A percentile compares a stretch with the other conserved stretches of the same genome.
Evolutionary conservation across 2,113 vertebrate species (phyloP).

Genomic region (Esox niger): DNA sequence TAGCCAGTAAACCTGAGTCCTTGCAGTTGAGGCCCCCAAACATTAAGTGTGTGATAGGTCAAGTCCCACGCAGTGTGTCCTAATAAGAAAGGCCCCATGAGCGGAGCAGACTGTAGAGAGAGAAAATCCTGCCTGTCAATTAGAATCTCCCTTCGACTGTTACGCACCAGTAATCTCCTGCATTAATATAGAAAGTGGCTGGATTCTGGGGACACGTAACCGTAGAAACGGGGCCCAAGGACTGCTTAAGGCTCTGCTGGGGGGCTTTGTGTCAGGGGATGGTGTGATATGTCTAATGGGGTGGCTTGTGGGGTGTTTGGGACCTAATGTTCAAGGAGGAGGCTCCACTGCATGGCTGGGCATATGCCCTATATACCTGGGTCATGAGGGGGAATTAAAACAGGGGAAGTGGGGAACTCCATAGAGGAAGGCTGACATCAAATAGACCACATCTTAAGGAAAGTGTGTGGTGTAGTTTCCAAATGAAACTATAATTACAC

Average conservation of each 20-base stretch:
- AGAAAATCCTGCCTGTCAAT: conserved; percentile 41
- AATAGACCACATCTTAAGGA: not conserved
- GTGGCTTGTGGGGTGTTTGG: not conserved
- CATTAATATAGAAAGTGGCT: conserved; percentile 4
- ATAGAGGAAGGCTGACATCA: conserved; percentile 5
- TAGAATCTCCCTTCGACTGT: conserved; percentile 46
- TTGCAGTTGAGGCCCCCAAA: conserved; percentile 11
- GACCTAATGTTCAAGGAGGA: not conserved
- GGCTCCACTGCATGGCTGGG: no score
- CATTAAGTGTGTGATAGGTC: conserved; percentile 66
- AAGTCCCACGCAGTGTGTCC: conserved; percentile 51
- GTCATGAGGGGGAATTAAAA: no score
- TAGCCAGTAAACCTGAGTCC: not conserved
- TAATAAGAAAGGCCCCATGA: conserved; percentile 45
- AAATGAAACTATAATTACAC: no score
- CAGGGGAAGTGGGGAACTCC: no score
- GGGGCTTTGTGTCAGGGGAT: not conserved
- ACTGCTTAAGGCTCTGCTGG: conserved; percentile 15
- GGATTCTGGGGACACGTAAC: conserved; percentile 19
- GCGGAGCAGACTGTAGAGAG: not conserved
- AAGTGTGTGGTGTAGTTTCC: not conserved
- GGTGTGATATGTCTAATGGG: not conserved
- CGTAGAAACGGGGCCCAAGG: conserved; percentile 14
- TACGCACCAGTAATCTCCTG: conserved; percentile 52
- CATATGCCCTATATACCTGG: no score